A percentile compares a stretch with the other conserved stretches of the same genome.
phyloP scores from a whole-genome alignment of 2,113 vertebrate genomes.

The Corythornis vintsioides region DNA sequence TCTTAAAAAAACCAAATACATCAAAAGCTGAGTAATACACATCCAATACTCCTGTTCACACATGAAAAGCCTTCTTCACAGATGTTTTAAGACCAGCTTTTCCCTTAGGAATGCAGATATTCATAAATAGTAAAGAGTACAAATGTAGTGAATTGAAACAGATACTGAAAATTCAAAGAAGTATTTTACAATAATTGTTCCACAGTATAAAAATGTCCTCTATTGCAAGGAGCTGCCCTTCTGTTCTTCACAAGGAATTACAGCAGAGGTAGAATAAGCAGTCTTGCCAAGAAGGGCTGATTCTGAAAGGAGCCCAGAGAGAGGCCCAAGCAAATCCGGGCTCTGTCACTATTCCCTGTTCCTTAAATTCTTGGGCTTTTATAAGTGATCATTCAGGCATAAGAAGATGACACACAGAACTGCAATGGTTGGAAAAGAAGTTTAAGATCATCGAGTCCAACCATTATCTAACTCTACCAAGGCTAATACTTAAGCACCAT shows the following conservation, averaged over 20 bases:
- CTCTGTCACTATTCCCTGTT: fast-evolving
- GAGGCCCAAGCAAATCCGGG: background rate
- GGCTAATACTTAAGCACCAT: too few relatives aligned
- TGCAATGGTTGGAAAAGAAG: too few relatives aligned
- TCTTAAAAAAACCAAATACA: background rate
- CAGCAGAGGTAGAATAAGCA: background rate
- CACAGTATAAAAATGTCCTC: background rate
- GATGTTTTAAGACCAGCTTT: background rate
- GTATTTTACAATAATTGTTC: background rate
- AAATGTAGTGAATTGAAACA: background rate
- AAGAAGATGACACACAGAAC: background rate
- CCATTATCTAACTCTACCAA: too few relatives aligned
- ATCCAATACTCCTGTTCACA: background rate
- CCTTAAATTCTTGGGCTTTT: background rate
- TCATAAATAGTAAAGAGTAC: background rate
- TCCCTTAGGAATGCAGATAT: background rate
- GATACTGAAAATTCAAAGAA: background rate
- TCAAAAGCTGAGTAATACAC: background rate
- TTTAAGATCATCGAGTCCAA: too few relatives aligned
- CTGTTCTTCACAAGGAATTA: background rate
- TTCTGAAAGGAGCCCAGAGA: fast-evolving
- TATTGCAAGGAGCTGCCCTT: background rate
- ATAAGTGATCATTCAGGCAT: background rate
- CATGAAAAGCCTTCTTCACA: background rate
- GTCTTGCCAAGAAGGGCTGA: background rate